Base-by-base conservation (phyloP, 2,888 invertebrate genomes). In the Eulithis prunata region DNA sequence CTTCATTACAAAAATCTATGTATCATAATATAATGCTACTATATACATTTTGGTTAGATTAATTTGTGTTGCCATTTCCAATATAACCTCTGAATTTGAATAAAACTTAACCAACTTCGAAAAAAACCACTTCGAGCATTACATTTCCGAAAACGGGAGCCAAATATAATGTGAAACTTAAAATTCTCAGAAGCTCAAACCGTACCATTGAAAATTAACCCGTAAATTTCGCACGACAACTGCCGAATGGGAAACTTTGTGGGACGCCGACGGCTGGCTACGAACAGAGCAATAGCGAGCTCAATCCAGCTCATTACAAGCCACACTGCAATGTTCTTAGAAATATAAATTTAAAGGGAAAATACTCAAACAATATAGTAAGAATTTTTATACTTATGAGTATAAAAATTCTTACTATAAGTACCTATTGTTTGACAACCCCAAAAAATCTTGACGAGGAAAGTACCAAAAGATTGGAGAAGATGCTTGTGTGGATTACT, bases 161-260 rank as follows among this genome's bases (percentile, higher is more conserved):
- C 78, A 82, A 82, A 80, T 78, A 78, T 82, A 82, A 82, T 83
- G 79, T 79, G 79, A 76, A 87, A 86, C 85, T 87, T 86, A 85
- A 90, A 89, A 89, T 88, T 86, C 83, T 80, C 82, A 83, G 82
- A 81, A 84, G 82, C 88, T 87, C 86, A 85, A 85, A 86, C 86
- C 83, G 78, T 84, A 81, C 86, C 84, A 90, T 88, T 91, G 90
- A 90, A 92, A 91, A 92, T 93, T 91, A 91, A 91, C 87, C 89
- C 90, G 91, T 92, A 92, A 91, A 92, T 92, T 92, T 90, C 81
- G 78, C 78, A 88, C 89, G 90, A 91, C 91, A 91, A 91, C 85
- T 88, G 89, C 89, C 86, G 87, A 88, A 88, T 85, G 83, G 84
- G 78, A 86, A 93, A 93, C 82, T 93, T 92, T 88, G 84, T 75